Percentiles rank a stretch among this genome's conserved stretches.
These are phyloP conservation scores for Scaptodrosophila lebanonensis DNA, from an alignment of 1,140 invertebrate species.

Conservation along the genomic window DNA sequence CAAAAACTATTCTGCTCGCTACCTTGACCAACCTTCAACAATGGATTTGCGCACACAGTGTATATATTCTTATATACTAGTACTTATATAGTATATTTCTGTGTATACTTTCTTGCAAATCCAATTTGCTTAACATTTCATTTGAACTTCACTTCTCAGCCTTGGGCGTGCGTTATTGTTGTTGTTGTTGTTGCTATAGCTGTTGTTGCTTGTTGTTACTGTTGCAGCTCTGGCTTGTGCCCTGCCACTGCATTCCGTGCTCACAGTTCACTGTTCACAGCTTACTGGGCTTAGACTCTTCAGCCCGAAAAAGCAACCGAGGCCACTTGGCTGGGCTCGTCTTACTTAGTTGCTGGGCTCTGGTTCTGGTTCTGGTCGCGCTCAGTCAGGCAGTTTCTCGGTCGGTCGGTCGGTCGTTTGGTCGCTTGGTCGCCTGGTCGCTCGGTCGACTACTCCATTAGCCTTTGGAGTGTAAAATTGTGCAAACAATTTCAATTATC, in stretches of 20 bases:
- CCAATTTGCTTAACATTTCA: constrained; percentile 70
- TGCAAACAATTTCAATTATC: constrained; percentile 76
- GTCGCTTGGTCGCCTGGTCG: not conserved
- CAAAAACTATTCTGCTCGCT: no score
- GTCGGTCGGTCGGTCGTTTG: constrained; percentile 58
- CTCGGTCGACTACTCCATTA: constrained; percentile 74
- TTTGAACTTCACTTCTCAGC: constrained; percentile 53
- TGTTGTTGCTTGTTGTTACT: constrained; percentile 58
- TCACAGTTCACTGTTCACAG: not conserved
- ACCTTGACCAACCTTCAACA: no score
- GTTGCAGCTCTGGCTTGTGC: constrained; percentile 50
- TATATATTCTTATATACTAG: no score
- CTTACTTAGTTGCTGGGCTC: constrained; percentile 29
- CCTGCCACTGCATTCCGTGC: constrained; percentile 1
- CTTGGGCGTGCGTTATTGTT: constrained; percentile 14
- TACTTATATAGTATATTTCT: no score
- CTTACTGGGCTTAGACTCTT: no score
- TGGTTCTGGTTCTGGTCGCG: constrained; percentile 20
- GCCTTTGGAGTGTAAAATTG: constrained; percentile 76
- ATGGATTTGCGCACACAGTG: no score
- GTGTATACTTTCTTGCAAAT: no score
- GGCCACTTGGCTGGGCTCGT: constrained; percentile 26
- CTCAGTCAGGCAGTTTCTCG: constrained; percentile 6
- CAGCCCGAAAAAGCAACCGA: constrained; percentile 38
- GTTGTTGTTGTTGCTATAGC: constrained; percentile 26